Percentiles rank a stretch among this genome's conserved stretches.
Evolutionary conservation across 1,140 invertebrate genomes (phyloP).

Genomic region (Cyclina sinensis): DNA sequence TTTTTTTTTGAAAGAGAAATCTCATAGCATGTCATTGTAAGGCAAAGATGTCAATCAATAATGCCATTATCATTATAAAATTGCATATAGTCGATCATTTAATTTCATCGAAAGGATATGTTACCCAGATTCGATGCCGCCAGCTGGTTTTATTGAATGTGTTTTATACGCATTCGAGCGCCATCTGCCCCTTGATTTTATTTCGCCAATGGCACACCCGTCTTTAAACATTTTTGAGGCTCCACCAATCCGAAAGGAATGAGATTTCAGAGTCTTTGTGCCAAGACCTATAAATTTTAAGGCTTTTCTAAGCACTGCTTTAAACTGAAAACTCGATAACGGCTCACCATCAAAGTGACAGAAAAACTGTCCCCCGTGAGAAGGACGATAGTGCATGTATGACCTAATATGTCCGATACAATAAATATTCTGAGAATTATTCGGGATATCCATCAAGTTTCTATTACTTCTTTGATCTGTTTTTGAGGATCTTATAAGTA

Average conservation of each 20-base stretch:
- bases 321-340: slow-evolving; percentile 35
- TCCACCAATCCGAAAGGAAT: slow-evolving; percentile 50
- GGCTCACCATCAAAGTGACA: slow-evolving; percentile 22
- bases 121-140: too few relatives aligned
- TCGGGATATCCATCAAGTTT: neutral
- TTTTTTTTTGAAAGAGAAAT: too few relatives aligned
- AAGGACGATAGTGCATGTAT: neutral
- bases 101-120: too few relatives aligned
- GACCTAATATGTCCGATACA: neutral
- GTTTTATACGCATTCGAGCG: slow-evolving; percentile 4
- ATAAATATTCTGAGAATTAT: neutral
- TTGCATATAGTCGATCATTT: too few relatives aligned
- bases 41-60: too few relatives aligned
- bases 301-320: slow-evolving; percentile 36
- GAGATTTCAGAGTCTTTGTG: slow-evolving; percentile 11
- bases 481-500: neutral
- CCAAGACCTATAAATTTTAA: slow-evolving; percentile 23
- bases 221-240: slow-evolving; percentile 31
- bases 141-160: too few relatives aligned
- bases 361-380: neutral
- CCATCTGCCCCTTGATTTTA: slow-evolving; percentile 41
- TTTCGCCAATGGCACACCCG: neutral
- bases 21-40: too few relatives aligned
- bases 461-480: neutral
- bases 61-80: too few relatives aligned